phyloP scores from a whole-genome alignment of 2,113 vertebrate species.

The Dasyprocta punctata region DNA sequence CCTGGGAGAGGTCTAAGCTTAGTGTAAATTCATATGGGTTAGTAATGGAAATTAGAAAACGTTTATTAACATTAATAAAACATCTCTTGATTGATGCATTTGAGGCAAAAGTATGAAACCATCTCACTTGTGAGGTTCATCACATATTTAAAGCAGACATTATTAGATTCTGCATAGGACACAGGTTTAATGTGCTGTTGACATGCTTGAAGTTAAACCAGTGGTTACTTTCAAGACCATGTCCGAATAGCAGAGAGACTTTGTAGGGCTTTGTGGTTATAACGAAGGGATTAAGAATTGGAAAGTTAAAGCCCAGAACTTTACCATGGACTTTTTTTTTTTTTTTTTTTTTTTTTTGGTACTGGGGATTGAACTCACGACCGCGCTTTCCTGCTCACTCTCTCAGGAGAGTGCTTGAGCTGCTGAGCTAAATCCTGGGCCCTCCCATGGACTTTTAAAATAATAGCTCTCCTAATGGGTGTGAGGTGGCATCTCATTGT shows the following conservation, averaged over 20 bases:
- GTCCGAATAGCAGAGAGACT: not conserved
- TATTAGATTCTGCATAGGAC: not conserved
- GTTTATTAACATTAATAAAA: not conserved
- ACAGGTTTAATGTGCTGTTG: not conserved
- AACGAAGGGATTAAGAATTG: not conserved
- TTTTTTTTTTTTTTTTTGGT: too few relatives aligned
- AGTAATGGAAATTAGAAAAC: not conserved
- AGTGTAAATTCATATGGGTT: not conserved
- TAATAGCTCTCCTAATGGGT: not conserved
- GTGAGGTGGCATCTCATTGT: too few relatives aligned
- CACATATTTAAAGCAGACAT: slow-evolving; percentile 1
- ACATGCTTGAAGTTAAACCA: not conserved
- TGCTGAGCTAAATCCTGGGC: too few relatives aligned
- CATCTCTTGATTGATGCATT: not conserved
- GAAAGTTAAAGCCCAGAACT: not conserved
- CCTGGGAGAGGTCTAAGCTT: not conserved
- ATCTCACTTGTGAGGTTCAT: not conserved
- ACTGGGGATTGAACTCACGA: too few relatives aligned
- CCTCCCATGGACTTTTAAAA: not conserved
- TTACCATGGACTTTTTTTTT: not conserved
- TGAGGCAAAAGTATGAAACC: not conserved
- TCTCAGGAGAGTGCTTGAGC: too few relatives aligned
- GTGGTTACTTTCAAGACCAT: slow-evolving; percentile 1
- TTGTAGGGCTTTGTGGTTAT: not conserved
- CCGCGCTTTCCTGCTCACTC: too few relatives aligned